Evolutionary conservation across 92 coral and sea anemone genomes (phyloP), one percentile per base, ranked within the genome.

Genomic region (Umimayanthus kanabou): DNA sequence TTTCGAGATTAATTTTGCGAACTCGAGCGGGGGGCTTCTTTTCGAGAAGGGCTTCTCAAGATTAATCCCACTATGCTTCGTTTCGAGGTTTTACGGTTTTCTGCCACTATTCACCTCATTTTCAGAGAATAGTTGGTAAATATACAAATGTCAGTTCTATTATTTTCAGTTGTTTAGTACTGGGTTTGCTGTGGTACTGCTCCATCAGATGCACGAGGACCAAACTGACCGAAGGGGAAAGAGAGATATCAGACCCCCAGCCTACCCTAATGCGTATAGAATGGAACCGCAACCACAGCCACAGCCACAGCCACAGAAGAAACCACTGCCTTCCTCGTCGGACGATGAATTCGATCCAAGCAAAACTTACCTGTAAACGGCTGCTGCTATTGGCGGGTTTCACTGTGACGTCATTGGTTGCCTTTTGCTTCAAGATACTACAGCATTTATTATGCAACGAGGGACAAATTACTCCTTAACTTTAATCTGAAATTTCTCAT

Each of bases 351-450:
- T 49, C 25, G 85, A 80, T 42, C 85, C 74, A 39, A 65, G 67
- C 49, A 80, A 80, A 61, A 80, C 85, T 16, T 80, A 61, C 30
- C 71, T 80, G 72, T 80, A 80, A 80, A 57, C 73, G 39, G 49
- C 49, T 73, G 23, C 22, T 61, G 25, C 69, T 61, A 61, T 53
- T 53, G 58, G 58, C 16, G 18, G 58, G 58, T 53, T 15, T 14
- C 58, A 53, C 14, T 13, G 1, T 53, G 58, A 53, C 58, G 58
- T 53, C 58, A 53, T 53, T 53, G 58, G 20, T 53, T 2, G 14
- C 57, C 13, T 53, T 53, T 53, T 11, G 20, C 11, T 18, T 53
- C 16, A 14, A 11, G 2, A 47, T 47, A 47, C 6, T 1, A 8
- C 50, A 5, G 1, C 5, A 0, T 42, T 4, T 42, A 42, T 6